These are phyloP conservation scores for Wiebesia pumilae DNA, from an alignment of 1,140 invertebrate species.

Conservation along the genomic window DNA sequence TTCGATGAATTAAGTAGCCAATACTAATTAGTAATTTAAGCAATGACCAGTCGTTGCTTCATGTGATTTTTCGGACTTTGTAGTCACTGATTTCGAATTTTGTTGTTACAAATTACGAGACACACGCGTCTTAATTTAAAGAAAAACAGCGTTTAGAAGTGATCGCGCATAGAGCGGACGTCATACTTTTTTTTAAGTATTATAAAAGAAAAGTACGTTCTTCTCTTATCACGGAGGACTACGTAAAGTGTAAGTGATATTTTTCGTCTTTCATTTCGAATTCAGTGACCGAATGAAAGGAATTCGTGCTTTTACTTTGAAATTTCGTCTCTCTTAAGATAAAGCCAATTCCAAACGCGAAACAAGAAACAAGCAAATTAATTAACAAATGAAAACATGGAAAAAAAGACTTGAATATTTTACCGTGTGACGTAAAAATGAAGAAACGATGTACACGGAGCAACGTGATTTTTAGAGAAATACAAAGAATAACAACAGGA, in stretches of 20 bases:
- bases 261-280: slow-evolving; percentile 49
- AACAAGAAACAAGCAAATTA: slow-evolving; percentile 17
- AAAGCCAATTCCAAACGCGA: slow-evolving; percentile 23
- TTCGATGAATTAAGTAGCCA: background rate
- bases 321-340: slow-evolving; percentile 23
- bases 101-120: slow-evolving; percentile 9
- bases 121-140: background rate
- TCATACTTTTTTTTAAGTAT: background rate
- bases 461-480: slow-evolving; percentile 32
- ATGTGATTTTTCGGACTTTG: slow-evolving; percentile 24
- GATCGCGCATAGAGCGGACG: background rate
- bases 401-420: slow-evolving; percentile 43
- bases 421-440: slow-evolving; percentile 38
- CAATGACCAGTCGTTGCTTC: background rate
- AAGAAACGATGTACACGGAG: slow-evolving; percentile 7
- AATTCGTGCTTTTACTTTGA: slow-evolving; percentile 36
- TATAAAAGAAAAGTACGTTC: background rate
- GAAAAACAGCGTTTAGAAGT: background rate
- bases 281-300: slow-evolving; percentile 20
- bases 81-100: slow-evolving; percentile 36
- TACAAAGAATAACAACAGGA: background rate
- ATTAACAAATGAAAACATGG: slow-evolving; percentile 11
- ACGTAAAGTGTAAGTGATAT: slow-evolving; percentile 34
- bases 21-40: slow-evolving; percentile 14
- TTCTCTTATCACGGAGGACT: background rate